Evolutionary conservation across 1,140 invertebrate species (phyloP).

Genomic region (Eurosta solidaginis): DNA sequence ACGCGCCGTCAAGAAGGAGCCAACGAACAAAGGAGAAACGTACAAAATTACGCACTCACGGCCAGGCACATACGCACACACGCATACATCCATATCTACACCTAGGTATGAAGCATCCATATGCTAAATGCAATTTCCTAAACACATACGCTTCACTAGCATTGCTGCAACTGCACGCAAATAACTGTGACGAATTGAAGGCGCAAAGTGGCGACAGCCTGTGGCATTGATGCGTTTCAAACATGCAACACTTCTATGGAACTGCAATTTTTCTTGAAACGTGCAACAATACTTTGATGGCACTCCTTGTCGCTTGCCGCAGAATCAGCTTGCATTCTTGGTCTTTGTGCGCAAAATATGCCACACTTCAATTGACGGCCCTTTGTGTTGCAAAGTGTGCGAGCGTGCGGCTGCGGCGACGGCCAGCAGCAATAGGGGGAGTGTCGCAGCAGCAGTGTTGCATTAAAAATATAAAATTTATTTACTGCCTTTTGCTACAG

Average conservation of each 20-base stretch:
- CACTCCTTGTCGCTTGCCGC: neutral
- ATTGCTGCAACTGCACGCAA: neutral
- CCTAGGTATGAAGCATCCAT: neutral
- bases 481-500: neutral
- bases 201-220: slow-evolving; percentile 32
- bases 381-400: neutral
- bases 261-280: neutral
- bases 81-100: neutral
- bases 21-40: neutral
- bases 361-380: neutral
- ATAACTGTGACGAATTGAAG: slow-evolving; percentile 32
- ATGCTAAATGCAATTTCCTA: neutral
- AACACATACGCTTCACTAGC: neutral
- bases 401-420: neutral
- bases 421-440: neutral
- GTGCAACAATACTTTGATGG: neutral
- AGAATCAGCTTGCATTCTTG: too few relatives aligned
- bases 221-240: neutral
- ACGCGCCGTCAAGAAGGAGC: neutral
- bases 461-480: slow-evolving; percentile 2
- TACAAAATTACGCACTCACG: neutral
- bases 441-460: neutral
- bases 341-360: neutral
- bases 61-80: neutral
- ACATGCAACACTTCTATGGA: neutral